A percentile compares a stretch with the other conserved stretches of the same genome.
Conservation (phyloP, 2,113 vertebrate genomes). For the Thamnophis sirtalis region DNA sequence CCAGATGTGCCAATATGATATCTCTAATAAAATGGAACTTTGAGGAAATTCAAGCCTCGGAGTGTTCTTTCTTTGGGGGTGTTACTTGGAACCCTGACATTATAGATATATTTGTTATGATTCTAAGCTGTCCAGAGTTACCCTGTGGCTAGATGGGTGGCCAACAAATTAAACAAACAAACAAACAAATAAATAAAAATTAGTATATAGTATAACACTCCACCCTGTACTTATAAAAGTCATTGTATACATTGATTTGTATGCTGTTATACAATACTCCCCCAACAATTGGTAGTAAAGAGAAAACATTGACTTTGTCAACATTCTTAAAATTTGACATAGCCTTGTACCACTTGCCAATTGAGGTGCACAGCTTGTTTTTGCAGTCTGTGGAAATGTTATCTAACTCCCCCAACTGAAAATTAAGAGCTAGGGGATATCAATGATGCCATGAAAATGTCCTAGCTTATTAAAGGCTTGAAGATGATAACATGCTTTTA, state of each 20-base stretch:
- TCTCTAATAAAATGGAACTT: no score
- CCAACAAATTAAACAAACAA: not conserved
- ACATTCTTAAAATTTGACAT: conserved; percentile 10
- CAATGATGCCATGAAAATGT: conserved; percentile 71
- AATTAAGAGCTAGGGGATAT: conserved; percentile 73
- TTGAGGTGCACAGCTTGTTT: conserved; percentile 40
- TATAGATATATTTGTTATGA: not conserved
- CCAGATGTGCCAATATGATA: no score
- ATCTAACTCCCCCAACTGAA: conserved; percentile 61
- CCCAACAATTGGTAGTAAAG: not conserved
- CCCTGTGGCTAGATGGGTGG: not conserved
- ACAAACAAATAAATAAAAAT: not conserved
- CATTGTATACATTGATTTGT: not conserved
- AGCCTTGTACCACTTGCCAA: conserved; percentile 19
- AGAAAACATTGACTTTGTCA: not conserved
- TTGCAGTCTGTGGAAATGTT: conserved; percentile 50
- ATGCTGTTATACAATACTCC: not conserved
- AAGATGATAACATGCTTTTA: conserved; percentile 71
- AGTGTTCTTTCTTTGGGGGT: no score
- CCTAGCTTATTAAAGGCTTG: conserved; percentile 70
- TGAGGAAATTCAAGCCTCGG: no score
- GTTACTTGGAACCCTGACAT: no score
- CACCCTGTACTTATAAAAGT: not conserved
- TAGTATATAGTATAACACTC: not conserved
- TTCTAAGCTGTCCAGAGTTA: not conserved